Percentiles rank a stretch among this genome's conserved stretches.
Evolutionary conservation across 2,888 invertebrate genomes (phyloP).

Genomic region (Hirtodrosophila cameraria): DNA sequence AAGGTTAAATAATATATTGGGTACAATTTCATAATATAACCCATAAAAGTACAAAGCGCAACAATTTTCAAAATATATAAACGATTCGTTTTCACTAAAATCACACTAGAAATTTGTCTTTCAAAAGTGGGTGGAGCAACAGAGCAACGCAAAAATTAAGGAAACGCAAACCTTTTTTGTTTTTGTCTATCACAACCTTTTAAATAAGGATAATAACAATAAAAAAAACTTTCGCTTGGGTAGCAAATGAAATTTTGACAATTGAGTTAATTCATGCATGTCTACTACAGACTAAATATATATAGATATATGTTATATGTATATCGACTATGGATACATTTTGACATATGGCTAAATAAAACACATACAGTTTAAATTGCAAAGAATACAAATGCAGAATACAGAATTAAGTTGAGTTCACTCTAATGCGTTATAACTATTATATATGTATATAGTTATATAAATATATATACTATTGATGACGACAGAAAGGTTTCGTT

Average conservation of each 20-base stretch:
- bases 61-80: conserved; percentile 22
- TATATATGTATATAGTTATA: conserved; percentile 12
- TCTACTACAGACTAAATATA: conserved; percentile 60
- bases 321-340: conserved; percentile 43
- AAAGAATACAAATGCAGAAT: conserved; percentile 77
- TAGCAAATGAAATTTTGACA: conserved; percentile 60
- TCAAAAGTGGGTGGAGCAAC: conserved; percentile 24
- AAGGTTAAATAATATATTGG: conserved; percentile 33
- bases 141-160: conserved; percentile 60
- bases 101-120: conserved; percentile 57
- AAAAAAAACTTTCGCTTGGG: conserved; percentile 12
- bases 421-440: conserved; percentile 27
- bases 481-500: conserved; percentile 37
- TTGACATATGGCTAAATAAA: conserved; percentile 64
- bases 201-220: conserved; percentile 68
- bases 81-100: conserved; percentile 18
- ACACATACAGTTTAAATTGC: conserved; percentile 68
- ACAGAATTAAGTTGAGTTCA: conserved; percentile 52
- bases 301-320: conserved; percentile 28
- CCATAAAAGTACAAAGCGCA: conserved; percentile 47
- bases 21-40: conserved; percentile 16
- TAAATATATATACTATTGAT: conserved; percentile 26
- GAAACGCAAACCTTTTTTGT: conserved; percentile 62
- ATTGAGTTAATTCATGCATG: conserved; percentile 59
- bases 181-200: conserved; percentile 73